A percentile compares a stretch with the other conserved stretches of the same genome.
Evolutionary conservation across 1,140 invertebrate species (phyloP).

Genomic region (Chrysoperla carnea): DNA sequence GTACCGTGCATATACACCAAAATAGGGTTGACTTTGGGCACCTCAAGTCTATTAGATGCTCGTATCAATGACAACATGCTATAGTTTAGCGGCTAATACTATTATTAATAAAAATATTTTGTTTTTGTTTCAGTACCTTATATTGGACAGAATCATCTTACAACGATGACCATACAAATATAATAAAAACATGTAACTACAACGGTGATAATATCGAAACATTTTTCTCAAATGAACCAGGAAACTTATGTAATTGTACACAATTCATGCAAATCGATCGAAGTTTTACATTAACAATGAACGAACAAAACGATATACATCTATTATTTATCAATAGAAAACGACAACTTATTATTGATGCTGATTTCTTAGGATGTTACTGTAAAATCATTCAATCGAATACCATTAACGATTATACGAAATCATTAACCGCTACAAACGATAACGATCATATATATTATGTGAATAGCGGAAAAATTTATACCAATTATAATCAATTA

Average conservation of each 20-base stretch:
- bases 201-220: constrained; percentile 31
- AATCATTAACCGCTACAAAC: neutral
- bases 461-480: neutral
- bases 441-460: neutral
- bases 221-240: constrained; percentile 32
- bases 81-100: too few relatives aligned
- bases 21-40: too few relatives aligned
- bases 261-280: constrained; percentile 24
- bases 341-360: constrained; percentile 17
- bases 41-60: too few relatives aligned
- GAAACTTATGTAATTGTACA: too few relatives aligned
- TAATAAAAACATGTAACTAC: constrained; percentile 20
- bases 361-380: constrained; percentile 47
- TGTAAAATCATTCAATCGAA: constrained; percentile 33
- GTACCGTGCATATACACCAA: too few relatives aligned
- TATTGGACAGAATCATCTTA: constrained; percentile 49
- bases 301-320: too few relatives aligned
- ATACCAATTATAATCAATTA: neutral
- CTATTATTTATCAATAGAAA: too few relatives aligned
- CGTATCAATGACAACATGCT: too few relatives aligned
- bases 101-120: too few relatives aligned
- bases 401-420: constrained; percentile 15
- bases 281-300: constrained; percentile 34
- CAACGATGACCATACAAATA: constrained; percentile 10
- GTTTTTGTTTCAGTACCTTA: constrained; percentile 37